Base-by-base conservation (phyloP, 1,140 invertebrate species). In the Melitaea cinxia region DNA sequence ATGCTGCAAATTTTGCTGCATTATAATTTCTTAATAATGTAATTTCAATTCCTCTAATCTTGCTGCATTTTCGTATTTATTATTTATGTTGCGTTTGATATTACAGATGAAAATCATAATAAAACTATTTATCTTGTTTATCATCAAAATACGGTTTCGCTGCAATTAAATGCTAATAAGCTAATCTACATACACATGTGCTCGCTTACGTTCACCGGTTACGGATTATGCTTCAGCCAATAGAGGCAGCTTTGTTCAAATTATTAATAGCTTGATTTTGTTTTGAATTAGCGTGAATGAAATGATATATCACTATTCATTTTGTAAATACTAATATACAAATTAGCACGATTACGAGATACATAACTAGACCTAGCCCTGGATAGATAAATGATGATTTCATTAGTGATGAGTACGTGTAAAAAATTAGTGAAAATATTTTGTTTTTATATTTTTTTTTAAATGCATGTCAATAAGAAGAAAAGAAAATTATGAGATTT, bases 151-250 rank as follows among this genome's bases (percentile, higher is more conserved):
- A 49, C 19, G 14, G 9, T 6, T 49, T 0, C 10, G 0, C 7
- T 23, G 12, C 0, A 7, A 23, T 49, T 49, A 15, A 39, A 39
- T 39, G 4, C 7, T 15, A 39, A 39, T 19, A 39, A 1, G 14
- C 37, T 39, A 15, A 15, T 15, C 37, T 17, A 39, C 5, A 37
- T 37, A 37, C 14, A 2, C n/a, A 39, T 14, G 33, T 15, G 14
- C n/a, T 39, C 37, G 14, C 14, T 39, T 14, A 39, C 9, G 14
- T 39, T 53, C 24, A 35, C 19, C 9, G 35, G 1, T 50, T 26
- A 50, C 33, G 33, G 37, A 39, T 39, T 35, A 39, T 17, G 53
- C 6, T 12, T 37, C n/a, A 55, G 23, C 26, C 35, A 39, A 37
- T 39, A 4, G 52, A 35, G 33, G 53, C 33, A 37, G 53, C 33